Base-by-base conservation (phyloP, 2,888 invertebrate species). In the Polymixis flavicincta region DNA sequence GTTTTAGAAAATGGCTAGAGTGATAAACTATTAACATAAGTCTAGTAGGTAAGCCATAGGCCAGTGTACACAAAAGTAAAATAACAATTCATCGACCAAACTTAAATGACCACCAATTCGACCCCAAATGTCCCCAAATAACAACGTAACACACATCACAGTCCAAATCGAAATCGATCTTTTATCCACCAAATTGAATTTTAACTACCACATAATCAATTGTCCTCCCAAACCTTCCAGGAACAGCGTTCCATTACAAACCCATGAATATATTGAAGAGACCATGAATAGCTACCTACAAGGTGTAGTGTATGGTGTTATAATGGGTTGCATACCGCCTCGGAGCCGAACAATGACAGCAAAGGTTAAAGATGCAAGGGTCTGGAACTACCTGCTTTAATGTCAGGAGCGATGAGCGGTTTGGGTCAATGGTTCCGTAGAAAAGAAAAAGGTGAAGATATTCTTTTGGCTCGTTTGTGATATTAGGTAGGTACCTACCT, bases 351-450 rank as follows among this genome's bases (percentile, higher is more conserved):
- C 86, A 86, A 86, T 85, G 87, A 84, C 88, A 76, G 74, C 71
- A 55, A 87, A 86, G 87, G 86, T 86, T 79, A 87, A 76, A 78
- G 66, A 83, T 72, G 63, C 68, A 71, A 63, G 76, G 87, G 80
- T 50, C 57, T 83, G 22, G 37, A 61, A 73, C 86, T 86, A 87
- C 86, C 86, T 86, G 87, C 79, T 52, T 52, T 54, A 66, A 59
- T 71, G 76, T 45, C 74, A 74, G 67, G 67, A 54, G 13, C 11
- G 64, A 68, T 42, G 4, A 54, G 13, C 2, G 6, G 13, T 42
- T 57, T 28, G 14, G 37, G 25, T n/a, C 52, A 13, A 60, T 28
- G 74, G 87, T 83, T 71, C 85, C 50, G 32, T 11, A 22, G 11
- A 32, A 59, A 59, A 19, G 5, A 59, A 59, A 6, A 19, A 59